Conservation (phyloP, 2,797 vertebrate species). For the Vireo griseus region DNA sequence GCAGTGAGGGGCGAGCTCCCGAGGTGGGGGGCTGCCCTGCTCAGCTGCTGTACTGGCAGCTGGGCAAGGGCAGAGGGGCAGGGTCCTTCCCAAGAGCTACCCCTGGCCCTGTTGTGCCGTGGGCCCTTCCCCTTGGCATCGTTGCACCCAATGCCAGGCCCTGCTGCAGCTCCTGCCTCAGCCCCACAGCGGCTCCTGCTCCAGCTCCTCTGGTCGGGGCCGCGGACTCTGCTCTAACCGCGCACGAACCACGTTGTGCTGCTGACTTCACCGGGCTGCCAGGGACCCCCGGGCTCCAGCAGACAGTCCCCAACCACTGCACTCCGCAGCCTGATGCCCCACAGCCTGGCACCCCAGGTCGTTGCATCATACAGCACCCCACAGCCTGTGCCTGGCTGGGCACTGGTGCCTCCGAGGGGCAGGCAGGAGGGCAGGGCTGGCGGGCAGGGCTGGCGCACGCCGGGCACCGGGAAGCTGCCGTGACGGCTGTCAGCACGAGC, state of each 20-base stretch:
- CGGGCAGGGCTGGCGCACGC: neutral
- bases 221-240: fast-evolving
- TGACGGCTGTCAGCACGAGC: slow-evolving; percentile 14
- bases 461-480: neutral
- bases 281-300: neutral
- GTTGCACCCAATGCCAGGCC: neutral
- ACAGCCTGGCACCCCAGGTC: neutral
- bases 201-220: neutral
- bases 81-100: neutral
- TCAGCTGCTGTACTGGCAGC: fast-evolving
- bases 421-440: neutral
- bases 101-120: fast-evolving
- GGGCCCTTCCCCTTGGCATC: neutral
- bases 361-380: fast-evolving
- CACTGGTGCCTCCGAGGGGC: fast-evolving
- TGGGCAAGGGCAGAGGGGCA: neutral
- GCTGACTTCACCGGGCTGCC: neutral
- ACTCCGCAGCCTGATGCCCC: neutral
- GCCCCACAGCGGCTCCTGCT: neutral
- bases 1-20: fast-evolving
- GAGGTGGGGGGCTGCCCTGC: fast-evolving
- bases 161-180: neutral
- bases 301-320: fast-evolving
- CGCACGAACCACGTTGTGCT: fast-evolving
- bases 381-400: neutral